A percentile compares a stretch with the other conserved stretches of the same genome.
Evolutionary conservation across 2,888 invertebrate species (phyloP).

Genomic region (Cheilosia variabilis): DNA sequence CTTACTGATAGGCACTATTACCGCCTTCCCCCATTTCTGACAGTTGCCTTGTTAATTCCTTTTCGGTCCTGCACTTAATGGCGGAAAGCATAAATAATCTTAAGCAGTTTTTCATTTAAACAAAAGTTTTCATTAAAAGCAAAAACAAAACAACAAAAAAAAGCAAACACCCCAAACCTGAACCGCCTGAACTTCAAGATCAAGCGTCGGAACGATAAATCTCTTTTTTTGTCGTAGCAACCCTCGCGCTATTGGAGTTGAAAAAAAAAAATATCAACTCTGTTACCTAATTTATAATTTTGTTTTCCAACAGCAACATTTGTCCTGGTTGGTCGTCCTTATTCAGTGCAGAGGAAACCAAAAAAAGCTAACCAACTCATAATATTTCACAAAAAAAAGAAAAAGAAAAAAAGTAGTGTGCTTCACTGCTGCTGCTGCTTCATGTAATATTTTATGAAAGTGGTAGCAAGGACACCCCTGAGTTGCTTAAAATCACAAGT

Average conservation of each 20-base stretch:
- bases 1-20: no score
- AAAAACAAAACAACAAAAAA: constrained; percentile 1
- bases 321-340: constrained; percentile 32
- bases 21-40: no score
- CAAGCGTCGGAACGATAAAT: constrained; percentile 66
- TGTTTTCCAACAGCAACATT: constrained; percentile 50
- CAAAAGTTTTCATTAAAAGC: background rate
- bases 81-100: background rate
- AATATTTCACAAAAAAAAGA: constrained; percentile 58
- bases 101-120: background rate
- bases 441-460: constrained; percentile 70
- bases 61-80: background rate
- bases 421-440: constrained; percentile 33
- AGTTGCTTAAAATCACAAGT: constrained; percentile 56
- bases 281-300: constrained; percentile 69
- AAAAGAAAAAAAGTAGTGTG: constrained; percentile 21
- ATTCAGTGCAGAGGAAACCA: background rate
- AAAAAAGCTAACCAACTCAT: constrained; percentile 29
- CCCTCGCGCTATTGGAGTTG: background rate
- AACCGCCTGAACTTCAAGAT: constrained; percentile 50
- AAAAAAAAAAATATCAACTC: constrained; percentile 29
- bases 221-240: constrained; percentile 19
- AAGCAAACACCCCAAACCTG: background rate
- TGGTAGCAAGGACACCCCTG: constrained; percentile 67
- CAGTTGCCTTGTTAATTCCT: no score